phyloP scores from a whole-genome alignment of 2,797 vertebrate species.

The Ceyx erithaca region DNA sequence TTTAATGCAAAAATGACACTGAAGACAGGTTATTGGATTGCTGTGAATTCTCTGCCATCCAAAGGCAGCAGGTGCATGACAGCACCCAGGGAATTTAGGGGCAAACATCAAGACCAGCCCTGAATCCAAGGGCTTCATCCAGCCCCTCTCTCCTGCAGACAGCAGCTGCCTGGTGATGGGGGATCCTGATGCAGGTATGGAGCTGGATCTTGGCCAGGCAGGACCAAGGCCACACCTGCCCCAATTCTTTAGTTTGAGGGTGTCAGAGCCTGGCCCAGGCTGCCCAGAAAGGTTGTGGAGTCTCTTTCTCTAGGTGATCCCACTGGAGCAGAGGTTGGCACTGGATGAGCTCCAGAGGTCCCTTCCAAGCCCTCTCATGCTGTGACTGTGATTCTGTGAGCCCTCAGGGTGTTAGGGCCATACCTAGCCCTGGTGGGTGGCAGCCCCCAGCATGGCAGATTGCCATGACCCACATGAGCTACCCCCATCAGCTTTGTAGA shows the following conservation, averaged over 20 bases:
- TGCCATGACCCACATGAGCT: neutral
- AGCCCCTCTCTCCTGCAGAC: neutral
- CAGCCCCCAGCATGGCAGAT: neutral
- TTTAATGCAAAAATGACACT: neutral
- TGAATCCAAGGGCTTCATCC: accelerated
- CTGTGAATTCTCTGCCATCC: neutral
- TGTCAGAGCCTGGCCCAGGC: neutral
- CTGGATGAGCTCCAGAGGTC: neutral
- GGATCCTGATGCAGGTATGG: neutral
- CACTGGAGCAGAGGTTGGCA: neutral
- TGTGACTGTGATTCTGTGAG: neutral
- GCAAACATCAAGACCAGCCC: accelerated
- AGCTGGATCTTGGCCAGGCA: neutral
- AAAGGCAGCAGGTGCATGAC: accelerated
- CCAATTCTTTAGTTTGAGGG: neutral
- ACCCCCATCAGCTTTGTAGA: neutral
- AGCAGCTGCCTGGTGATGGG: neutral
- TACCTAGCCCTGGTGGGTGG: accelerated
- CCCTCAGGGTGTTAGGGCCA: accelerated
- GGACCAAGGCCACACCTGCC: neutral
- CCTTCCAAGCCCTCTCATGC: neutral
- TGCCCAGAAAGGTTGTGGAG: neutral
- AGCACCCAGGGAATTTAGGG: accelerated
- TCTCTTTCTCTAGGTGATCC: neutral
- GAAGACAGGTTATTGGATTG: neutral